These are phyloP conservation scores for Resseliella maxima DNA, from an alignment of 2,888 invertebrate species.

Conservation along the genomic window DNA sequence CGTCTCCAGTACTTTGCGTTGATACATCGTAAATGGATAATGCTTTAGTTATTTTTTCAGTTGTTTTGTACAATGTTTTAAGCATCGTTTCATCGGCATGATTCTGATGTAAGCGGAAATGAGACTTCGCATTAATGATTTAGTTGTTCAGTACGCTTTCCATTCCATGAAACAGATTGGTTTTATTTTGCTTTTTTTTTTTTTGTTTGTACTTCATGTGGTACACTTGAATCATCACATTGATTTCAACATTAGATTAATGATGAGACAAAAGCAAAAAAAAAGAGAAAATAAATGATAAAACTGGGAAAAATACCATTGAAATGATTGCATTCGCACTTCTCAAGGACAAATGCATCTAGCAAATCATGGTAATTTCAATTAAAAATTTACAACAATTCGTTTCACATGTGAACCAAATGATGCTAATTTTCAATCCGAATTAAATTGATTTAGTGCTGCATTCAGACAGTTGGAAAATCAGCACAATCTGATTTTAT, in stretches of 20 bases:
- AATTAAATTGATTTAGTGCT: neutral
- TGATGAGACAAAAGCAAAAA: too few relatives aligned
- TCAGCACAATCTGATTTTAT: neutral
- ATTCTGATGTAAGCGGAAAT: slow-evolving; percentile 10
- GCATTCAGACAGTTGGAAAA: slow-evolving; percentile 20
- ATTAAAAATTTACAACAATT: slow-evolving; percentile 1
- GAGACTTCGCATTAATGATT: slow-evolving; percentile 34
- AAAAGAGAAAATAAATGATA: too few relatives aligned
- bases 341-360: neutral
- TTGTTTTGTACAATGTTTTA: neutral
- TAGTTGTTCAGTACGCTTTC: neutral
- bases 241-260: neutral
- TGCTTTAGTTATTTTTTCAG: neutral
- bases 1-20: slow-evolving; percentile 18
- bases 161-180: neutral
- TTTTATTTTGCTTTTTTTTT: neutral
- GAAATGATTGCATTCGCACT: neutral
- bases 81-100: slow-evolving; percentile 35
- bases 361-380: neutral
- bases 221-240: neutral
- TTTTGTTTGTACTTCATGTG: neutral
- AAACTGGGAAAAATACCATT: neutral
- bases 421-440: neutral
- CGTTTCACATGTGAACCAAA: neutral
- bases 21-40: slow-evolving; percentile 47